A percentile compares a stretch with the other conserved stretches of the same genome.
Evolutionary conservation across 2,797 vertebrate species (phyloP).

Genomic region (Chiloscyllium punctatum): DNA sequence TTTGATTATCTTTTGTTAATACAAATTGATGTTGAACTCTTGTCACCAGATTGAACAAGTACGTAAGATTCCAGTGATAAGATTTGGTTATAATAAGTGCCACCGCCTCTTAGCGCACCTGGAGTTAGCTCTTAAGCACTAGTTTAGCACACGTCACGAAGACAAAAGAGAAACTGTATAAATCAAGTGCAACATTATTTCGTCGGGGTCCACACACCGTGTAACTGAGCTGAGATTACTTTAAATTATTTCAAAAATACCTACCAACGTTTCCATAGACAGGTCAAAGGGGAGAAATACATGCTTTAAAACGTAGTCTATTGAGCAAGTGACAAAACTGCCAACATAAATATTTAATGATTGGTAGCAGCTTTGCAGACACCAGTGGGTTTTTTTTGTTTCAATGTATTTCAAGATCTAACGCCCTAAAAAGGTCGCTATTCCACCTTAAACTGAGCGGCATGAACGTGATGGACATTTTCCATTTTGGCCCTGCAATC

Average conservation of each 20-base stretch:
- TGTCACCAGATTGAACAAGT: background rate
- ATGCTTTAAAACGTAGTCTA: background rate
- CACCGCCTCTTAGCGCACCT: too few relatives aligned
- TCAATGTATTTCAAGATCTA: background rate
- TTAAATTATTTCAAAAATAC: background rate
- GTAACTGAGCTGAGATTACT: too few relatives aligned
- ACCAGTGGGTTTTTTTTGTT: background rate
- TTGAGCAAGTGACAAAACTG: background rate
- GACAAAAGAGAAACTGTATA: background rate
- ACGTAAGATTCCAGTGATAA: background rate
- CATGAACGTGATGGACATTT: background rate
- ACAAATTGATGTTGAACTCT: background rate
- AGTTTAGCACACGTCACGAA: background rate
- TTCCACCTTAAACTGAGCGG: too few relatives aligned
- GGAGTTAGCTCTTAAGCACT: too few relatives aligned
- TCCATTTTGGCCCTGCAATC: background rate
- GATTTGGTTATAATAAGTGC: background rate
- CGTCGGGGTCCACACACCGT: background rate
- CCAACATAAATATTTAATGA: background rate
- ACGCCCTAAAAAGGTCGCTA: background rate
- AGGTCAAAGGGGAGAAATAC: background rate
- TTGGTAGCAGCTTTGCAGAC: background rate
- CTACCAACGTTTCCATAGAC: background rate
- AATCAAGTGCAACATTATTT: background rate
- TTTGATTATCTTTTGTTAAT: background rate